Evolutionary conservation across 1,140 invertebrate species (phyloP), one percentile per base, ranked within the genome.

Genomic region (Xylocopa sonorina): DNA sequence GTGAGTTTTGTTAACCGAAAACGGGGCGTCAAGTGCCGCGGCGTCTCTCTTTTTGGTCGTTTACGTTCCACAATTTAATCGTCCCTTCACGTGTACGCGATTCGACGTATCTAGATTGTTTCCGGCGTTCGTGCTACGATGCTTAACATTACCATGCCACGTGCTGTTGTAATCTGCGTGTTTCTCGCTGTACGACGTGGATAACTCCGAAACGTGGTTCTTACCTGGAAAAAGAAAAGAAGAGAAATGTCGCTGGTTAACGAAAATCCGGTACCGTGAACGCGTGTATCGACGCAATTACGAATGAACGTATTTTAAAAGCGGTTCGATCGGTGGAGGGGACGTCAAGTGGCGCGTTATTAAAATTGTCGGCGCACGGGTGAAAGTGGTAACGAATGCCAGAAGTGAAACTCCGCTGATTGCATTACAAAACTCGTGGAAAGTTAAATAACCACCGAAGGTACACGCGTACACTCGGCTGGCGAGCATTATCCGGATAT

Each of bases 1-100:
- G 29, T 1, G 43, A 75, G 55, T 75, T 76, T 57, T 34, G 41
- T 82, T 78, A 82, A 68, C 55, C 18, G 51, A 43, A 64, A 60
- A 82, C 24, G 14, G n/a, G n/a, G 53, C 68, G 29, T 29, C 27
- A 46, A 46, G 10, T 12, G 29, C 10, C 16, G 5, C 18, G 29
- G 0, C 58, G 34, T 41, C n/a, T 29, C 63, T n/a, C n/a, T 38
- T 68, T 27, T 48, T 43, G 29, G 48, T n/a, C 43, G 14, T 16
- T n/a, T n/a, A n/a, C n/a, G n/a, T n/a, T n/a, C 21, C 48, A n/a
- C 14, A 48, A 76, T 53, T 76, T 34, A 32, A 76, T 67, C 41
- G 62, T 57, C n/a, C 16, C 50, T 18, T 76, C 16, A 14, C 16
- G 50, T 0, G 16, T 27, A 16, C 50, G 38, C 38, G 21, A 55